Evolutionary conservation across 1,140 invertebrate genomes (phyloP).

Genomic region (Drosophila trapezifrons): DNA sequence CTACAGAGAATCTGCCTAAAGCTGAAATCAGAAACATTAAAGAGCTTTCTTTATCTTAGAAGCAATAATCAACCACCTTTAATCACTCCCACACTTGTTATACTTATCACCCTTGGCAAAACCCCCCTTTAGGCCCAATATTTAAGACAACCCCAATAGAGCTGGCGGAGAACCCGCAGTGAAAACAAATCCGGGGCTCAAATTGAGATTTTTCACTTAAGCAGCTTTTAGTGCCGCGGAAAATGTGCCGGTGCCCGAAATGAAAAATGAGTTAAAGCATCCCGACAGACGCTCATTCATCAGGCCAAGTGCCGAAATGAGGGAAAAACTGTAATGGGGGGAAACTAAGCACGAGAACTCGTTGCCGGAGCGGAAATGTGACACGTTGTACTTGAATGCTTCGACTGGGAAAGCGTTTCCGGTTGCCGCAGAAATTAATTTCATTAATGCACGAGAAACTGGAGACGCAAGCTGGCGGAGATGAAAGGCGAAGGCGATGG

Average conservation of each 20-base stretch:
- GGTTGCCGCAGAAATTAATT: constrained; percentile 81
- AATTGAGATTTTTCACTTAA: constrained; percentile 49
- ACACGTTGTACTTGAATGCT: constrained; percentile 68
- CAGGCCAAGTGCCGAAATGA: constrained; percentile 65
- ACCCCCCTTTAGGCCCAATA: not conserved
- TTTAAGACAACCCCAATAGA: constrained; percentile 2
- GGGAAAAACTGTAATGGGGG: constrained; percentile 39
- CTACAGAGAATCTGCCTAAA: not conserved
- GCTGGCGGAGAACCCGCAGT: not conserved
- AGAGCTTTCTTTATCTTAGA: not conserved
- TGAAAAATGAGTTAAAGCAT: constrained; percentile 67
- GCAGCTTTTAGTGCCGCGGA: constrained; percentile 23
- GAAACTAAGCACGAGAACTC: constrained; percentile 19
- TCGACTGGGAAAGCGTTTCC: constrained; percentile 57
- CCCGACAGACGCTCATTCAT: constrained; percentile 47
- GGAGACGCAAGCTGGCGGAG: constrained; percentile 44
- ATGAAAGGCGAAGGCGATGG: not conserved
- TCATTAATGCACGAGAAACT: constrained; percentile 72
- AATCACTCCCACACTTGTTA: not conserved
- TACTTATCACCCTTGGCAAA: constrained; percentile 10
- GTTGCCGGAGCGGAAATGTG: constrained; percentile 69
- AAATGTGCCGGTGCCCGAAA: constrained; percentile 23
- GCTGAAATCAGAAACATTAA: no score
- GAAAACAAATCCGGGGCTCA: constrained; percentile 37
- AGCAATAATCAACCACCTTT: not conserved